A percentile compares a stretch with the other conserved stretches of the same genome.
Conservation (phyloP, 2,888 invertebrate species). For the Biston stratarius region DNA sequence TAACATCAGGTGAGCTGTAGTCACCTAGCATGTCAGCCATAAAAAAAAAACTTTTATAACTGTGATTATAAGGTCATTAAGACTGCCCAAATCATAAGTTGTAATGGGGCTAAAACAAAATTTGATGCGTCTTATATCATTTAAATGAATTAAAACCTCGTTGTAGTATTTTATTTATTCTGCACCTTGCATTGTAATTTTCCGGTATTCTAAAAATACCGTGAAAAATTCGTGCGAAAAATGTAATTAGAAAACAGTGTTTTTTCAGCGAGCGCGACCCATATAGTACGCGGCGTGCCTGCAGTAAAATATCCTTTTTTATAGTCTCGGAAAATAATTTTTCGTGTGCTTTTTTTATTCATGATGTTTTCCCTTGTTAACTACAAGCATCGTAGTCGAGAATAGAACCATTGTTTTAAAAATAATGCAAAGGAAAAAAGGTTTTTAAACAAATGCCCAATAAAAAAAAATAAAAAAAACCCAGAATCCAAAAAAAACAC, state of each 20-base stretch:
- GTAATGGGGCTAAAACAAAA: not conserved
- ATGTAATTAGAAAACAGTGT: slow-evolving; percentile 23
- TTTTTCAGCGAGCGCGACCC: not conserved
- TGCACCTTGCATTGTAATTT: not conserved
- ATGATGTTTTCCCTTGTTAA: slow-evolving; percentile 30
- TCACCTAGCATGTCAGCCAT: no score
- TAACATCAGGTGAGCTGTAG: no score
- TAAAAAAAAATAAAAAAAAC: no score
- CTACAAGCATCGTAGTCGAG: slow-evolving; percentile 16
- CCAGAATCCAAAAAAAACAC: no score
- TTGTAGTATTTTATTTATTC: not conserved
- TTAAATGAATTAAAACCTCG: not conserved
- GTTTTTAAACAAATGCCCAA: no score
- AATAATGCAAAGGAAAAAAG: no score
- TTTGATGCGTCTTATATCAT: not conserved
- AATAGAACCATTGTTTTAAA: not conserved
- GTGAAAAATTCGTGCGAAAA: slow-evolving; percentile 10
- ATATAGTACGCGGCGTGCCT: slow-evolving; percentile 13
- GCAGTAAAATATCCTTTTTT: slow-evolving; percentile 31
- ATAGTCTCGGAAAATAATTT: slow-evolving; percentile 19
- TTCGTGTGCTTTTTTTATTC: slow-evolving; percentile 29
- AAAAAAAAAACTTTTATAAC: no score
- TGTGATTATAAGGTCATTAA: no score
- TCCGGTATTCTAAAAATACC: not conserved
- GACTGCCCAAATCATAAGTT: no score